A percentile compares a stretch with the other conserved stretches of the same genome.
phyloP scores from a whole-genome alignment of 2,113 vertebrate species.

The Ictalurus punctatus region DNA sequence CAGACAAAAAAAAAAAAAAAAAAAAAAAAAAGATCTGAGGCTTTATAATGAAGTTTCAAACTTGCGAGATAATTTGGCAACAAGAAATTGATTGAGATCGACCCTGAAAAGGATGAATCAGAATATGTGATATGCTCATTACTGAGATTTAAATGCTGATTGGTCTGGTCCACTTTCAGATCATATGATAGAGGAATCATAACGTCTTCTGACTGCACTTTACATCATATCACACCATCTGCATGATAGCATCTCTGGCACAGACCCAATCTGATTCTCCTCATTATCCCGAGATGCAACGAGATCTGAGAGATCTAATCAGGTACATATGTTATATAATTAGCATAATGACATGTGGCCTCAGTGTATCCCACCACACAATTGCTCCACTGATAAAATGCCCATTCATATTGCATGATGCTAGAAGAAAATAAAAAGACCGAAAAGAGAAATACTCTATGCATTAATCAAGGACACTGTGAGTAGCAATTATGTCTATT shows the following conservation, averaged over 20 bases:
- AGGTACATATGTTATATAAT: conserved; percentile 63
- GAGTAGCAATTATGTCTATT: conserved; percentile 73
- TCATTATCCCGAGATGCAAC: conserved; percentile 39
- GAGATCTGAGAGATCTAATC: conserved; percentile 54
- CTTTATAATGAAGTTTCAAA: conserved; percentile 28
- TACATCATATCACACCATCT: conserved; percentile 12
- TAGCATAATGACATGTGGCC: conserved; percentile 69
- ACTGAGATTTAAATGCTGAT: not conserved
- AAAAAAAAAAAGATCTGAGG: conserved; percentile 1
- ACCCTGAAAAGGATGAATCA: conserved; percentile 32
- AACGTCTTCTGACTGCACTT: conserved; percentile 1
- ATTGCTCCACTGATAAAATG: conserved; percentile 68
- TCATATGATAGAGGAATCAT: not conserved
- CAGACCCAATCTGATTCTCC: conserved; percentile 59
- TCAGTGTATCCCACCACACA: conserved; percentile 52
- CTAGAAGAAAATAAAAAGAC: conserved; percentile 51
- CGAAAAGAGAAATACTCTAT: conserved; percentile 61
- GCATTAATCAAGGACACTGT: conserved; percentile 64
- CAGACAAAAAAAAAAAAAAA: conserved; percentile 18
- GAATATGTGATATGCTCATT: conserved; percentile 28
- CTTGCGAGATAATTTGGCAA: conserved; percentile 65
- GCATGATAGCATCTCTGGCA: conserved; percentile 33
- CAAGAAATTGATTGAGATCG: conserved; percentile 54
- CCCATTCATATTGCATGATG: conserved; percentile 64
- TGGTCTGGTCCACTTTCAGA: conserved; percentile 27